Evolutionary conservation across 2,113 vertebrate genomes (phyloP).

Genomic region (Oxygymnocypris stewartii): DNA sequence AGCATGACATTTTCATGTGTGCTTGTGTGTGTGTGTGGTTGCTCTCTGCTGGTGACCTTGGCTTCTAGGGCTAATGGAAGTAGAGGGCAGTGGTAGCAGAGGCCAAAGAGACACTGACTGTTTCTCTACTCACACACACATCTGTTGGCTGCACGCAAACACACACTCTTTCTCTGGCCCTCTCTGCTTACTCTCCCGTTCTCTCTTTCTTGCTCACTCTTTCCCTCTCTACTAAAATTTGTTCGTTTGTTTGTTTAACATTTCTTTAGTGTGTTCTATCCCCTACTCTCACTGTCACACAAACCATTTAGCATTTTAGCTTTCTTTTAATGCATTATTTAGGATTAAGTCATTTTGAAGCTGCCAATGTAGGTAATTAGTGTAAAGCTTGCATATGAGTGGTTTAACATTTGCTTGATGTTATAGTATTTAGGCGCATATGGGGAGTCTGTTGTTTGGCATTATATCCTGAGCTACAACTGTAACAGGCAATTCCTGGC

Average conservation of each 20-base stretch:
- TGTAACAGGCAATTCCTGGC: constrained; percentile 38
- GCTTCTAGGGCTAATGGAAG: constrained; percentile 72
- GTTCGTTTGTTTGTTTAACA: background rate
- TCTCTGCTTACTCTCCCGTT: background rate
- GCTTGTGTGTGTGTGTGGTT: background rate
- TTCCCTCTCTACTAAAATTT: background rate
- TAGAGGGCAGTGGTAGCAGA: constrained; percentile 67
- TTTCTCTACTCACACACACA: background rate
- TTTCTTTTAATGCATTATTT: background rate
- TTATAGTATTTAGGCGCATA: constrained; percentile 13
- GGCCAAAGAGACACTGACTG: constrained; percentile 37
- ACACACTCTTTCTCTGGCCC: background rate
- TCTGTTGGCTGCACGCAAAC: background rate
- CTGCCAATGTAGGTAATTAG: background rate
- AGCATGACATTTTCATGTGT: background rate
- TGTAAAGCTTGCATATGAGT: background rate
- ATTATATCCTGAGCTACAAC: constrained; percentile 27
- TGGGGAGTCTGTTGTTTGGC: background rate
- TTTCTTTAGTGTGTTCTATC: background rate
- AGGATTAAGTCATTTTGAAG: background rate
- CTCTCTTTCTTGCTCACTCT: background rate
- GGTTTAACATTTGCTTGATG: background rate
- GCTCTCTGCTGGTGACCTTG: constrained; percentile 72
- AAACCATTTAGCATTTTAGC: background rate
- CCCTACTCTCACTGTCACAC: background rate